Conservation (phyloP, 2,888 invertebrate genomes). For the Dusona sp. region DNA sequence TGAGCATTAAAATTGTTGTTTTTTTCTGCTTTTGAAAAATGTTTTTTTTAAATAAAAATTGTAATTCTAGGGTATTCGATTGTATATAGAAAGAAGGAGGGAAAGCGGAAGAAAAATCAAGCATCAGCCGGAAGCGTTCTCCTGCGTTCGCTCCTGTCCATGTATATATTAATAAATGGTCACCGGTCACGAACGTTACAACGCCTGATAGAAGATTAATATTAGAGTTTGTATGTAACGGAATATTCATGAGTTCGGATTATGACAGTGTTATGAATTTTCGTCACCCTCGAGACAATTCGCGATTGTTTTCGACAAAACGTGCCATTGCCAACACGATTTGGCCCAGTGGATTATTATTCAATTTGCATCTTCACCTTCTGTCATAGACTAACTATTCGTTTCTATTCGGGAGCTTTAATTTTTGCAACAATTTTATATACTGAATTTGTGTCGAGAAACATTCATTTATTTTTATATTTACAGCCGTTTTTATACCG, state of each 20-base stretch:
- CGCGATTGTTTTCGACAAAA: slow-evolving; percentile 18
- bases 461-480: no score
- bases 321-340: slow-evolving; percentile 21
- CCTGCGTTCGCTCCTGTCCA: slow-evolving; percentile 29
- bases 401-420: neutral
- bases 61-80: neutral
- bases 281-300: slow-evolving; percentile 21
- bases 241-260: slow-evolving; percentile 49
- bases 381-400: neutral
- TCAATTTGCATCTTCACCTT: neutral
- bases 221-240: slow-evolving; percentile 7
- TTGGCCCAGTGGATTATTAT: neutral
- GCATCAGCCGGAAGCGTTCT: slow-evolving; percentile 42
- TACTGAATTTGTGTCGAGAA: neutral
- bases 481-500: no score
- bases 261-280: slow-evolving; percentile 12
- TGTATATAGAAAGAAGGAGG: neutral
- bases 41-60: neutral
- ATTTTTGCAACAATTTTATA: neutral
- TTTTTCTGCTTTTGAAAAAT: neutral
- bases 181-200: slow-evolving; percentile 20
- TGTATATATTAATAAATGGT: slow-evolving; percentile 42
- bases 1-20: neutral
- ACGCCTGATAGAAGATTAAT: slow-evolving; percentile 38
- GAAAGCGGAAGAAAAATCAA: slow-evolving; percentile 50